Evolutionary conservation across 1,140 invertebrate species (phyloP).

Genomic region (Neodiprion lecontei): DNA sequence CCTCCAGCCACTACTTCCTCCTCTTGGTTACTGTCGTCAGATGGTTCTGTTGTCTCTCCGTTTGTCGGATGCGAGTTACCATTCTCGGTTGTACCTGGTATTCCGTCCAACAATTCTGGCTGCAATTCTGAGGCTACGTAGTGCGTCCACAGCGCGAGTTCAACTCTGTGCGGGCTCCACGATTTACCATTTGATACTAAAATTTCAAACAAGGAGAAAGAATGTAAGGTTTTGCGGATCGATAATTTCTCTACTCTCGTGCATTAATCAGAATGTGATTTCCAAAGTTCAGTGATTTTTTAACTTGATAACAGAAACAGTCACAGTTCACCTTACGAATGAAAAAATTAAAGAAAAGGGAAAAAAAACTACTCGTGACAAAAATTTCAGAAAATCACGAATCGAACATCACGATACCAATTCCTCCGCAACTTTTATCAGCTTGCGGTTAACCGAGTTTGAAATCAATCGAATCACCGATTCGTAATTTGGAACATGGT

Average conservation of each 20-base stretch:
- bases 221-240: not conserved
- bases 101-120: slow-evolving; percentile 80
- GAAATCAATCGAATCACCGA: not conserved
- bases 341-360: not conserved
- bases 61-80: slow-evolving; percentile 61
- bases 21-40: slow-evolving; percentile 65
- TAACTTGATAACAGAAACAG: too few relatives aligned
- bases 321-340: too few relatives aligned
- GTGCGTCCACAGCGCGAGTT: slow-evolving; percentile 90
- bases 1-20: slow-evolving; percentile 49
- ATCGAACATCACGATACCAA: too few relatives aligned
- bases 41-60: slow-evolving; percentile 59
- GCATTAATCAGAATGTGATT: too few relatives aligned
- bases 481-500: not conserved
- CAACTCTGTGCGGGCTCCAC: slow-evolving; percentile 88
- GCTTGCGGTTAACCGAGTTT: slow-evolving; percentile 9
- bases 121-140: slow-evolving; percentile 84
- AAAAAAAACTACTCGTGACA: not conserved
- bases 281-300: too few relatives aligned
- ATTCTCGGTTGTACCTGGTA: slow-evolving; percentile 68
- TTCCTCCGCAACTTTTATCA: not conserved
- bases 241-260: too few relatives aligned
- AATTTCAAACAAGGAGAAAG: not conserved
- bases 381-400: too few relatives aligned
- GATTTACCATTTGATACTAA: slow-evolving; percentile 63